These are phyloP conservation scores for Cromileptes altivelis DNA, from an alignment of 2,113 vertebrate species.

Conservation along the genomic window DNA sequence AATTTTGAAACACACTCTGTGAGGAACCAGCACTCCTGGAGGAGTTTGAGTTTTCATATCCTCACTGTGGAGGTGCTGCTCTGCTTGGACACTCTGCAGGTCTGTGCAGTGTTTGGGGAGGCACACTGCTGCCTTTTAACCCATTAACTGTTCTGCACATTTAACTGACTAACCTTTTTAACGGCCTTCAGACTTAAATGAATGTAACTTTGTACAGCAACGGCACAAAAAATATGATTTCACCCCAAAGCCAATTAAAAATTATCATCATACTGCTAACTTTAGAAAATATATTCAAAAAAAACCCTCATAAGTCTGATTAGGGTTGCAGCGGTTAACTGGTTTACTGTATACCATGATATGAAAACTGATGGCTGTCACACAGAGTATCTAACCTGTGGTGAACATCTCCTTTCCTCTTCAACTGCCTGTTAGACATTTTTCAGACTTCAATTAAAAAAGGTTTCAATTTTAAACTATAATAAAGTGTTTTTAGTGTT, in stretches of 20 bases:
- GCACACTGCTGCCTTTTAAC: neutral
- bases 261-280: neutral
- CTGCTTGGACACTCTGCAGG: neutral
- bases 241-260: slow-evolving; percentile 10
- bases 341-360: no score
- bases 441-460: no score
- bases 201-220: neutral
- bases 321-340: no score
- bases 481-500: no score
- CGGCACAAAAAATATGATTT: neutral
- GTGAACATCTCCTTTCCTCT: no score
- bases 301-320: neutral
- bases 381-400: no score
- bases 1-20: neutral
- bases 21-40: neutral
- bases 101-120: neutral
- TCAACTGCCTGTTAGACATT: no score
- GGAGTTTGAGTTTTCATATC: neutral
- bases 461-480: no score
- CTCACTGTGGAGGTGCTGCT: neutral
- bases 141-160: neutral
- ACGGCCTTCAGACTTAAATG: neutral
- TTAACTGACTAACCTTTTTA: neutral
- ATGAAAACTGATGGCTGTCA: no score
- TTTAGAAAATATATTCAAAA: slow-evolving; percentile 14